Percentiles rank a stretch among this genome's conserved stretches.
These are phyloP conservation scores for Littorina saxatilis DNA, from an alignment of 1,140 invertebrate genomes.

Conservation along the genomic window DNA sequence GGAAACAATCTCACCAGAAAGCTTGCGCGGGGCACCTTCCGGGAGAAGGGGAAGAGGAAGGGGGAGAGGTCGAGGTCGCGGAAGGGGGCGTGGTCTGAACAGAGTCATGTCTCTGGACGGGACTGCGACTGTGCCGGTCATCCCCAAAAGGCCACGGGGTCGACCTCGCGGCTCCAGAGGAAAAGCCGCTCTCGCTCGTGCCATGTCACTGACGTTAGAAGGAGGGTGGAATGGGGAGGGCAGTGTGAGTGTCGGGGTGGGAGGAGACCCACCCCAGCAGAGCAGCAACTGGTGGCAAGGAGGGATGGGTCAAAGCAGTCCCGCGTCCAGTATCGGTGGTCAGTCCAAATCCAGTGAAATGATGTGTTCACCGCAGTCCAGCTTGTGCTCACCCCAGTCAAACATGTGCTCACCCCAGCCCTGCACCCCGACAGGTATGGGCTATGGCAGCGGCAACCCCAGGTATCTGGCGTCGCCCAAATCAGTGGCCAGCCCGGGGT, in stretches of 20 bases:
- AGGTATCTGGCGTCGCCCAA: background rate
- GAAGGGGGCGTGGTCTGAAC: constrained; percentile 17
- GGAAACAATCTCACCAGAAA: background rate
- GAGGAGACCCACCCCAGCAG: background rate
- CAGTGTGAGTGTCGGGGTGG: background rate
- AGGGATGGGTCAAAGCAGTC: background rate
- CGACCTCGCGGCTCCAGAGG: constrained; percentile 14
- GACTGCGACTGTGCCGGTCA: background rate
- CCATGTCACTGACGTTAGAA: constrained; percentile 6
- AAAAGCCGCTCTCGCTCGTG: constrained; percentile 29
- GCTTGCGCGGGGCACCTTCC: background rate
- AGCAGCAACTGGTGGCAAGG: background rate
- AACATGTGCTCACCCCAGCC: background rate
- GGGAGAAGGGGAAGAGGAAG: constrained; percentile 1
- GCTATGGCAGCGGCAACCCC: background rate
- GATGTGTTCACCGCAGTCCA: too few species aligned
- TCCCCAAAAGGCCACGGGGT: constrained; percentile 22
- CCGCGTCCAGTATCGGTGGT: background rate
- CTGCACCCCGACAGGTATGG: background rate
- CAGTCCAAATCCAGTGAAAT: background rate
- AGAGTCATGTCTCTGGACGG: constrained; percentile 19
- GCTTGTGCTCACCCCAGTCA: background rate
- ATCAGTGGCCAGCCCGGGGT: background rate
- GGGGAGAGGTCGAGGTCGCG: constrained; percentile 12
- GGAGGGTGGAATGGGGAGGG: background rate